Evolutionary conservation across 1,140 invertebrate genomes (phyloP).

Genomic region (Belonocnema kinseyi): DNA sequence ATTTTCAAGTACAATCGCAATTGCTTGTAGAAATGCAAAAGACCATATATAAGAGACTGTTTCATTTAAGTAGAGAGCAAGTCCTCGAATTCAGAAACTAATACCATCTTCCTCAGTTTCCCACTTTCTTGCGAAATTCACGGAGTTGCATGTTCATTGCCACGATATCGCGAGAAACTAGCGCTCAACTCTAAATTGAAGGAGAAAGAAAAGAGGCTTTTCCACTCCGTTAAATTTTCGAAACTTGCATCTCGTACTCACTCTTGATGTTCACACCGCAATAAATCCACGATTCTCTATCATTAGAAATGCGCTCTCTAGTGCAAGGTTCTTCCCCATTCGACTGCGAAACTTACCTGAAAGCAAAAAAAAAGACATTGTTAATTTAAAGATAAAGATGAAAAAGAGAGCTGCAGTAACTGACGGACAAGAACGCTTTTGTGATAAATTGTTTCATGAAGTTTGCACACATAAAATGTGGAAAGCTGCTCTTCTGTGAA

Average conservation of each 20-base stretch:
- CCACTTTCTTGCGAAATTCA: constrained; percentile 46
- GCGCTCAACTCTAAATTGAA: constrained; percentile 51
- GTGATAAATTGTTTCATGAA: not conserved
- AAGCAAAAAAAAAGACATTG: constrained; percentile 42
- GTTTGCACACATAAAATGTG: constrained; percentile 30
- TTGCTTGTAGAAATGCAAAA: not conserved
- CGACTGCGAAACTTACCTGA: constrained; percentile 50
- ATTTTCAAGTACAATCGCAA: too few species aligned
- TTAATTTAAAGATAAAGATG: constrained; percentile 1
- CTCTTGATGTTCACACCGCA: constrained; percentile 55
- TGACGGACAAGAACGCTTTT: not conserved
- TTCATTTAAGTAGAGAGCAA: constrained; percentile 2
- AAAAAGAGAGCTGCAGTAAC: not conserved
- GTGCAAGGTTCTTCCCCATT: constrained; percentile 44
- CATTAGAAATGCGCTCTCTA: constrained; percentile 42
- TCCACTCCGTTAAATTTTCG: constrained; percentile 59
- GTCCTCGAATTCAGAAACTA: constrained; percentile 10
- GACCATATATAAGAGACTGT: constrained; percentile 6
- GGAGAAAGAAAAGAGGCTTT: constrained; percentile 58
- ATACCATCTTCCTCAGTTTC: constrained; percentile 21
- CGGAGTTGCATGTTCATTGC: constrained; percentile 45
- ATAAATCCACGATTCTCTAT: constrained; percentile 53
- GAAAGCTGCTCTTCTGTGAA: constrained; percentile 33
- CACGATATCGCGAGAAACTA: constrained; percentile 43
- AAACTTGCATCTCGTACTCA: constrained; percentile 56